A percentile compares a stretch with the other conserved stretches of the same genome.
Evolutionary conservation across 2,888 invertebrate genomes (phyloP).

Genomic region (Podabrus alpinus): DNA sequence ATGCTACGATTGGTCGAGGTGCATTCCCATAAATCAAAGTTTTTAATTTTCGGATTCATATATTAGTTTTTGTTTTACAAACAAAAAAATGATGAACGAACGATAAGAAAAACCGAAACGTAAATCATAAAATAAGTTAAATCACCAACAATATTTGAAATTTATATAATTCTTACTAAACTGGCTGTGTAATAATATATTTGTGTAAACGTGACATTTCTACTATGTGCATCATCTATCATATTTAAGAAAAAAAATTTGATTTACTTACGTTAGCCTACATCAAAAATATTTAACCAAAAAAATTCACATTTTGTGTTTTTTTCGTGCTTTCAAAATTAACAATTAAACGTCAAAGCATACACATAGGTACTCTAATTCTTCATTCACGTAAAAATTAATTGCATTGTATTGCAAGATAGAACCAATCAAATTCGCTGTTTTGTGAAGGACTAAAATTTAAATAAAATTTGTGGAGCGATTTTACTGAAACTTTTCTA

Average conservation of each 20-base stretch:
- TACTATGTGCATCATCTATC: neutral
- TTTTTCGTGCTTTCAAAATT: neutral
- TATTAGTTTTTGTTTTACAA: neutral
- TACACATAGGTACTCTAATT: too few species aligned
- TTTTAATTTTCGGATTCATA: neutral
- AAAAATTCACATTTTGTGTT: neutral
- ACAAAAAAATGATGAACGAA: neutral
- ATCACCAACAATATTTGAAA: neutral
- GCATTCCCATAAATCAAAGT: too few species aligned
- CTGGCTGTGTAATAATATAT: neutral
- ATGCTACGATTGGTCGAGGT: neutral
- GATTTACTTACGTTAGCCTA: neutral
- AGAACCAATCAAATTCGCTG: too few species aligned
- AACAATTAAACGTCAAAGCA: too few species aligned
- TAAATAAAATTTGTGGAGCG: neutral
- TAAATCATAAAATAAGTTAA: neutral
- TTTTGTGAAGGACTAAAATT: neutral
- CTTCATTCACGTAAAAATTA: too few species aligned
- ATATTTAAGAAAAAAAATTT: neutral
- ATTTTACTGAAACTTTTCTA: neutral
- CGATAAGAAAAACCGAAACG: neutral
- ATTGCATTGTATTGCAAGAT: too few species aligned
- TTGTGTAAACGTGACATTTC: neutral
- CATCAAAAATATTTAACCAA: neutral
- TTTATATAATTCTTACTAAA: neutral